Evolutionary conservation across 2,888 invertebrate genomes (phyloP).

Genomic region (Scelioninae gen. 1): DNA sequence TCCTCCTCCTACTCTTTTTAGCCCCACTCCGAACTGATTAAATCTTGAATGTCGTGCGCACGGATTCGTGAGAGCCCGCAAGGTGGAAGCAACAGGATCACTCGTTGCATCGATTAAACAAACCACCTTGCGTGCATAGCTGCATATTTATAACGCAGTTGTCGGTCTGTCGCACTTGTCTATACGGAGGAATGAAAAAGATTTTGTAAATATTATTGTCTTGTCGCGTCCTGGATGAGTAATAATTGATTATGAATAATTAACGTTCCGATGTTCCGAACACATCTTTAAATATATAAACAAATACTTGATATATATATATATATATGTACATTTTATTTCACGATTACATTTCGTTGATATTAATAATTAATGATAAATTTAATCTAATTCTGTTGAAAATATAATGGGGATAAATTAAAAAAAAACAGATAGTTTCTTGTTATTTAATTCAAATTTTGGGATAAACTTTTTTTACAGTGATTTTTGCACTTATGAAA

Average conservation of each 20-base stretch:
- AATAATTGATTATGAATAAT: neutral
- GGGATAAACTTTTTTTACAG: too few species aligned
- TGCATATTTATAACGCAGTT: constrained; percentile 50
- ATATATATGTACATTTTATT: too few species aligned
- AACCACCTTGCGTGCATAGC: constrained; percentile 76
- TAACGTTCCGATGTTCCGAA: neutral
- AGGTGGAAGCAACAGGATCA: constrained; percentile 76
- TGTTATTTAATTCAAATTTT: too few species aligned
- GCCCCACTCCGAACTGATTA: constrained; percentile 14
- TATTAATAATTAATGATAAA: too few species aligned
- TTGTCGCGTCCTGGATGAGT: neutral
- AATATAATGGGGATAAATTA: too few species aligned
- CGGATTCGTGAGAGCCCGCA: constrained; percentile 72
- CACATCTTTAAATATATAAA: too few species aligned
- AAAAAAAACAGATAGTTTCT: too few species aligned
- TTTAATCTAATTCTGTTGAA: too few species aligned
- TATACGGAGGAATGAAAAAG: constrained; percentile 4
- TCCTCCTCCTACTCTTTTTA: neutral
- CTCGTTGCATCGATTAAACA: constrained; percentile 82
- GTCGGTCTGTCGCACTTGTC: constrained; percentile 35
- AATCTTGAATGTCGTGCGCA: constrained; percentile 42
- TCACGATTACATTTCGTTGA: too few species aligned
- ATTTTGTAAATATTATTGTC: constrained; percentile 52
- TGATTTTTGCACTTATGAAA: too few species aligned
- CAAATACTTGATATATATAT: too few species aligned